Evolutionary conservation across 2,113 vertebrate genomes (phyloP), one percentile per base, ranked within the genome.

Genomic region (Cavia aperea): DNA sequence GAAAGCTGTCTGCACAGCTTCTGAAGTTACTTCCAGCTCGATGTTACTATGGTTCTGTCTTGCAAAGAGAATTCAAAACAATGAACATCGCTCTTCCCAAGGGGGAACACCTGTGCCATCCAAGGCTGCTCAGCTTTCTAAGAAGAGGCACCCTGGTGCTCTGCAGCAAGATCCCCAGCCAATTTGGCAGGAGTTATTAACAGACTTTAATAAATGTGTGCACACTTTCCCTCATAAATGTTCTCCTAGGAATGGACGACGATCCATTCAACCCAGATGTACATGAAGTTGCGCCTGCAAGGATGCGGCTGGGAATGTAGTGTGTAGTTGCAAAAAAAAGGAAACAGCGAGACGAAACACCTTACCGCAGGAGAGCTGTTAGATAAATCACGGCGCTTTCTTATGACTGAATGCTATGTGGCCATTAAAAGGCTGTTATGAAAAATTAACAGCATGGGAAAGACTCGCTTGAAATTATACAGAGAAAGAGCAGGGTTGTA

Each of bases 381-480:
- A 91, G 92, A 84, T 87, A 96, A 93, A 75, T 89, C 39, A 84
- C 49, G 6, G 19, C 29, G 81, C 26, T 12, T 46, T 33, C 79
- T 83, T 92, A 91, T 92, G 87, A 83, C 21, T 89, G 88, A 94
- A 85, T 60, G 84, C 43, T 49, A 29, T 63, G 54, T 8, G 86
- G 39, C 51, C 73, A 86, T 58, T 91, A 86, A 93, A 86, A 79
- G 65, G 58, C 79, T 86, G 33, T 51, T 73, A 89, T 75, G 92
- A 96, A 95, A 94, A 89, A 77, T 89, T 91, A 94, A 96, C 86
- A 49, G 86, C 58, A 65, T 49, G n/a, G n/a, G 54, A 87, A 93
- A 89, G 86, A 75, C 51, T 92, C 49, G 66, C 23, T 89, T 75
- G 54, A 87, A 93, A 93, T 91, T 89, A 84, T 54, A 5, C 87